Base-by-base conservation (phyloP, 1,140 invertebrate genomes). In the Episyrphus balteatus region DNA sequence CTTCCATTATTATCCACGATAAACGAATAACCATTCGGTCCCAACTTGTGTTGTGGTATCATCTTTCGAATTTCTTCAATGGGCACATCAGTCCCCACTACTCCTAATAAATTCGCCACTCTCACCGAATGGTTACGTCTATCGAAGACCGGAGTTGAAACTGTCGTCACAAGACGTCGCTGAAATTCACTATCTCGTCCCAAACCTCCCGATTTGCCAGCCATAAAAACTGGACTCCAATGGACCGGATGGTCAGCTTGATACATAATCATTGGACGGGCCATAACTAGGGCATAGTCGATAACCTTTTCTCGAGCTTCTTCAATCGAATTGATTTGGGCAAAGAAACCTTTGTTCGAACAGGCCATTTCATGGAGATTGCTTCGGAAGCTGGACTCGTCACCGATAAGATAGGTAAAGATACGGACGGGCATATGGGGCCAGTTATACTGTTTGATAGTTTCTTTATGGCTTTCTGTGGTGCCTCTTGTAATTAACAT, bases 1-100 rank as follows among this genome's bases (percentile, higher is more conserved):
- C 95, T 89, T 41, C 95, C 95, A 76, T 98, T 98, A 68, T 97
- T 96, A 71, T 92, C 92, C 55, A 96, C 85, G 66, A 92, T 85
- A 73, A 97, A 97, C 11, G 92, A 89, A 73, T 96, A 97, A 38
- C 90, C 93, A 76, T 97, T 95, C 37, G 90, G 89, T 51, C 93
- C 93, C 53, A 97, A 88, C 80, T 92, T 90, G 62, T 92, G 90
- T 46, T 88, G 81, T 51, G 90, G 88, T 39, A 92, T 86, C 55
- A 94, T 76, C 75, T 92, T 92, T 62, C 86, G 84, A 55, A 97
- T 86, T 71, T 95, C 85, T 68, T 89, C 81, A 51, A 97, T 81
- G 53, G 91, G 88, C 52, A 97, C 86, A 72, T 97, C 92, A 13
- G 89, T 92, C 40, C 91, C 93, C 44, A 92, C 91, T 14, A 97